Evolutionary conservation across 2,113 vertebrate genomes (phyloP), one percentile per base, ranked within the genome.

Genomic region (Channa argus): DNA sequence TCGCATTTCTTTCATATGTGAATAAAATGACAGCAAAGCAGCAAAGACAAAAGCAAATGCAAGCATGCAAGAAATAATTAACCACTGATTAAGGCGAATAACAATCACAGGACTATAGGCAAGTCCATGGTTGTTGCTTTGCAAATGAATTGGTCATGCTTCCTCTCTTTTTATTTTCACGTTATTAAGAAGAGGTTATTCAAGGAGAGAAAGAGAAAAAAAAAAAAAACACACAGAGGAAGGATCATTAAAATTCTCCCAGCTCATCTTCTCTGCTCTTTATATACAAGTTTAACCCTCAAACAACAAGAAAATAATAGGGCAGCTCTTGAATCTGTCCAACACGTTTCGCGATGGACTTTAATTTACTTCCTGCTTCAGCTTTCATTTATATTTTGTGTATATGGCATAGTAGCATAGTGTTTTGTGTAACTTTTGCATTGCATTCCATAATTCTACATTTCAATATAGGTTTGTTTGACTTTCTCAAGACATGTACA

Each of bases 341-440:
- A 24, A 0, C 43, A 34, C 63, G 54, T 72, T 78, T 56, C 11
- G 52, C 10, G 8, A 55, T 33, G 3, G 63, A 62, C 41, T 58
- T 53, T 46, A 34, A 54, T 56, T 70, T 71, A 58, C 14, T 71
- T 71, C 47, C 64, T 67, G 5, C n/a, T 77, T 33, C 47, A 64
- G 36, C 59, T 5, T 39, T 61, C 5, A 10, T 8, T 33, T 38
- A 5, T 33, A 54, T 54, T 66, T 24, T 43, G 43, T 44, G 12
- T 5, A 33, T 41, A 24, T 24, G 24, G 24, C 24, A 24, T 24
- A 24, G 24, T 24, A 24, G 24, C 24, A 24, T 24, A 24, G 51
- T 63, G 13, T 7, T 43, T 7, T 2, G 24, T 41, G 41, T 50
- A 38, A 66, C 61, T 59, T 50, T 37, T 24, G 14, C 6, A 14